These are phyloP conservation scores for Pogoniulus pusillus DNA, from an alignment of 2,797 vertebrate species.

Conservation along the genomic window DNA sequence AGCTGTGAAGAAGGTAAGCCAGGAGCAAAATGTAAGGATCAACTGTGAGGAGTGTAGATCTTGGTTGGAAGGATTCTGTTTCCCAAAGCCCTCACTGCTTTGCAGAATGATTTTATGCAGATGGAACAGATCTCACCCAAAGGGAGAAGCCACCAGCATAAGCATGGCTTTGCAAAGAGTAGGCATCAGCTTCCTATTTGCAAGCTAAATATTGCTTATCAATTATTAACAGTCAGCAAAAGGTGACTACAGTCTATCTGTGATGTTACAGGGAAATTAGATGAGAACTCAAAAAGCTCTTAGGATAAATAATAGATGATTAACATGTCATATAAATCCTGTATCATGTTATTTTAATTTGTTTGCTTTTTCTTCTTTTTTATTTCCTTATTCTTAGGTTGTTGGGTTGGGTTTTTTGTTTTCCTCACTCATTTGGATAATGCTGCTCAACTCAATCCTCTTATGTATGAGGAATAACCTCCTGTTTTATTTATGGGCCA, in stretches of 20 bases:
- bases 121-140: slow-evolving; percentile 27
- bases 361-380: slow-evolving; percentile 44
- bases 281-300: slow-evolving; percentile 58
- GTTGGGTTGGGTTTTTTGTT: not conserved
- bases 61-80: not conserved
- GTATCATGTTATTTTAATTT: slow-evolving; percentile 63
- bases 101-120: not conserved
- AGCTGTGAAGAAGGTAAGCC: not conserved
- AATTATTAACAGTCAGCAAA: slow-evolving; percentile 60
- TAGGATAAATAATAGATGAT: slow-evolving; percentile 67
- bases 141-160: not conserved
- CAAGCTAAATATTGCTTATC: slow-evolving; percentile 56
- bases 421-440: not conserved
- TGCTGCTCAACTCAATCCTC: not conserved
- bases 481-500: slow-evolving; percentile 22
- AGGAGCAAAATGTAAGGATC: not conserved
- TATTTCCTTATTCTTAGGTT: not conserved
- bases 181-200: slow-evolving; percentile 19
- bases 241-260: slow-evolving; percentile 60
- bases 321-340: slow-evolving; percentile 58
- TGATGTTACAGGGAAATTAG: slow-evolving; percentile 47
- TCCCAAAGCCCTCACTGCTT: not conserved
- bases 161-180: not conserved
- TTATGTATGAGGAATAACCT: not conserved
- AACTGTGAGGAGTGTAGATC: not conserved